Percentiles rank a stretch among this genome's conserved stretches.
phyloP scores from a whole-genome alignment of 2,113 vertebrate species.

The Solea solea region DNA sequence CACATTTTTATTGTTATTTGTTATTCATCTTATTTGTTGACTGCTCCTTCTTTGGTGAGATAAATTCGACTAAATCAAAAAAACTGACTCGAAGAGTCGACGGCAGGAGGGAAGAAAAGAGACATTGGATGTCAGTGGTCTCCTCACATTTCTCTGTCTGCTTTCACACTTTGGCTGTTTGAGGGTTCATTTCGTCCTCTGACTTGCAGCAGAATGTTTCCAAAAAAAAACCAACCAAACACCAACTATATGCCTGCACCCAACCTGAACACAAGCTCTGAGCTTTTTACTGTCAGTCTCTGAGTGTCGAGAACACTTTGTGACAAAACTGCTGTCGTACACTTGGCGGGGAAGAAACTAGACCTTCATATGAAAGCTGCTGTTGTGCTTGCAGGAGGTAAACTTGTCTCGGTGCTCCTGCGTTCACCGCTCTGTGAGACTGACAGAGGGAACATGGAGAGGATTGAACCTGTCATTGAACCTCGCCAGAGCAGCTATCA shows the following conservation, averaged over 20 bases:
- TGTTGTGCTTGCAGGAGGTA: slow-evolving; percentile 30
- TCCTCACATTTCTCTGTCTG: background rate
- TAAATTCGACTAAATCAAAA: too few species aligned
- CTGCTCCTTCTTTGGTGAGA: too few species aligned
- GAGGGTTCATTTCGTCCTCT: slow-evolving; percentile 35
- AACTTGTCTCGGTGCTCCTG: slow-evolving; percentile 5
- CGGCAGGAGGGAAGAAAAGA: background rate
- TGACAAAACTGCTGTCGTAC: slow-evolving; percentile 45
- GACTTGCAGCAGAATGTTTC: slow-evolving; percentile 17
- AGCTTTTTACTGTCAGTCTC: slow-evolving; percentile 3
- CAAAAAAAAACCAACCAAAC: background rate
- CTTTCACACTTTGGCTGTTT: slow-evolving; percentile 22
- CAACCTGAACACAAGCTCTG: slow-evolving; percentile 16
- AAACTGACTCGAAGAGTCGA: too few species aligned
- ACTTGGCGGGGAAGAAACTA: slow-evolving; percentile 25
- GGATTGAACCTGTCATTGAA: too few species aligned
- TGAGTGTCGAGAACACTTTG: slow-evolving; percentile 1
- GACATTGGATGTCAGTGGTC: slow-evolving; percentile 1
- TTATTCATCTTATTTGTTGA: too few species aligned
- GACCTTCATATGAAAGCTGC: slow-evolving; percentile 27
- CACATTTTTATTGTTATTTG: too few species aligned
- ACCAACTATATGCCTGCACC: background rate
- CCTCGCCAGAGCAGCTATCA: too few species aligned
- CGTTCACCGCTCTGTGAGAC: slow-evolving; percentile 2
- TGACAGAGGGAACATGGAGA: background rate